phyloP scores from a whole-genome alignment of 2,888 invertebrate species.

The Platerodrilus igneus region DNA sequence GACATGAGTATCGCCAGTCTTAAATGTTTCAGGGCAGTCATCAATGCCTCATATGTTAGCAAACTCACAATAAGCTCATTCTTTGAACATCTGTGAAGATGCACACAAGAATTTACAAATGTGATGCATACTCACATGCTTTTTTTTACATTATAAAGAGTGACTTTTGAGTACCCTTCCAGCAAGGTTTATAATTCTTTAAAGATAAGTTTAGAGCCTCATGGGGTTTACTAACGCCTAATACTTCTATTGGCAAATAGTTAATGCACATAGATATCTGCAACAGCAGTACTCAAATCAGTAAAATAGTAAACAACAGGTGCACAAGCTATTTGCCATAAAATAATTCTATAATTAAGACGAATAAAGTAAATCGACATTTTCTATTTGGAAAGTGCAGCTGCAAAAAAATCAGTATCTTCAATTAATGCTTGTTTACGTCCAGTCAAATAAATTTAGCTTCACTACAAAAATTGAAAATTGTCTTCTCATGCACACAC shows the following conservation, averaged over 20 bases:
- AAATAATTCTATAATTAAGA: slow-evolving; percentile 15
- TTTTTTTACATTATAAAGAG: slow-evolving; percentile 28
- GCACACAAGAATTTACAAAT: slow-evolving; percentile 31
- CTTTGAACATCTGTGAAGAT: slow-evolving; percentile 8
- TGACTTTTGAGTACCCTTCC: slow-evolving; percentile 46
- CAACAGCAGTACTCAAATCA: slow-evolving; percentile 1
- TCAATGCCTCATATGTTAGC: slow-evolving; percentile 39
- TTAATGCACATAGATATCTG: not conserved
- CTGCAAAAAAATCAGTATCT: slow-evolving; percentile 14
- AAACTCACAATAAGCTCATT: slow-evolving; percentile 37
- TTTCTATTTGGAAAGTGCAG: slow-evolving; percentile 22
- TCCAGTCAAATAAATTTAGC: too few species aligned
- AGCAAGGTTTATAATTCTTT: slow-evolving; percentile 38
- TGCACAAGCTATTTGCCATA: slow-evolving; percentile 11
- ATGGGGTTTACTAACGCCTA: slow-evolving; percentile 23
- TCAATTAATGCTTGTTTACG: slow-evolving; percentile 8
- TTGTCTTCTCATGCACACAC: too few species aligned
- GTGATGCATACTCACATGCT: slow-evolving; percentile 27
- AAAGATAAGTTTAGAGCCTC: slow-evolving; percentile 21
- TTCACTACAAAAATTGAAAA: too few species aligned
- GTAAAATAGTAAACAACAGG: slow-evolving; percentile 6
- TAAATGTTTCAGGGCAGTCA: slow-evolving; percentile 38
- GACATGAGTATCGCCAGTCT: slow-evolving; percentile 45
- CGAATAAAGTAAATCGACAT: slow-evolving; percentile 19
- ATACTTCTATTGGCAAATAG: slow-evolving; percentile 11